Base-by-base conservation (phyloP, 2,797 vertebrate genomes). In the Gallinago nigripennis region DNA sequence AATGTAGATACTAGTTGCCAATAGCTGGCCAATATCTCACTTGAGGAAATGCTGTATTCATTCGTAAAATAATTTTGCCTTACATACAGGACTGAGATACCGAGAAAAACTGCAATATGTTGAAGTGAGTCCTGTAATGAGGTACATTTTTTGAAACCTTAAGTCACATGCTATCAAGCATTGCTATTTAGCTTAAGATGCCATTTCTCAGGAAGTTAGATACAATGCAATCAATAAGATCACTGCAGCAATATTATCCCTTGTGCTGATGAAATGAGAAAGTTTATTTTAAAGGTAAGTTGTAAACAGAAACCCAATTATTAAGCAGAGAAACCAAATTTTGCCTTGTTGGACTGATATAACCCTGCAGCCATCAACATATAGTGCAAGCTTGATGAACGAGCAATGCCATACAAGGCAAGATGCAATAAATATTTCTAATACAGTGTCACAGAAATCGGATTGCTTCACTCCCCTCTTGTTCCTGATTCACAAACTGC, bases 381-480 rank as follows among this genome's bases (percentile, higher is more conserved):
- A 41, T 20, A 61, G 24, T 8, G 12, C 37, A 46, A 86, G 57
- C 39, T 25, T 89, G 79, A 91, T 53, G 60, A 94, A 95, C 63
- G 64, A 91, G 86, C 79, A 66, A 60, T 5, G 35, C 72, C 65
- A 20, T 6, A 21, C 4, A 18, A 91, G 90, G 77, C 80, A 88
- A 91, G 69, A 58, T 46, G 76, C 72, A 86, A 90, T 83, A 94
- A 94, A 92, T 91, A 94, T 58, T 94, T 71, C 69, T 91, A 88
- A 95, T 92, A 83, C 37, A 5, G 37, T 57, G 76, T 81, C 85
- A 71, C 33, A 83, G 89, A 87, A 92, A 85, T 66, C 68, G 53
- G 64, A 91, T 90, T 92, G 54, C 72, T 91, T 90, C 57, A 45
- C 45, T 88, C 27, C 51, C 45, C 54, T 73, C 91, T 88, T 45